Evolutionary conservation across 2,113 vertebrate genomes (phyloP), one percentile per base, ranked within the genome.

Genomic region (Phrynocephalus versicolor): DNA sequence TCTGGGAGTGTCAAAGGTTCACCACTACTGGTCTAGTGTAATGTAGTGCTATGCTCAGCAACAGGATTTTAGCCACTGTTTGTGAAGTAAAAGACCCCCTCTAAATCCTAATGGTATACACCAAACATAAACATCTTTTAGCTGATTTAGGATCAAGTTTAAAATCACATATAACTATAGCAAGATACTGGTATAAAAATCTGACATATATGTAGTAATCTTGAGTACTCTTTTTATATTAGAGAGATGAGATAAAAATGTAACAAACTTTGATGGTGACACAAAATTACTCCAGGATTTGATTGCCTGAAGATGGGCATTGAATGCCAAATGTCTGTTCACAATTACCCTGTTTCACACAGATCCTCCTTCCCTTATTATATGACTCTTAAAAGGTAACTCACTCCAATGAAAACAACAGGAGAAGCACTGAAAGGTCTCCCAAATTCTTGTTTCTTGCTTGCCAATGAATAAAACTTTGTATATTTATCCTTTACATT

Each of bases 391-490:
- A 51, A 51, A 51, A 51, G 45, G 45, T 6, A 51, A 51, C 45
- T 10, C 45, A 51, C 10, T 51, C 45, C 45, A 51, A 51, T 10
- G 5, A 10, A 51, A 51, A 51, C 45, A 51, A 51, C 10, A 51
- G 5, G 45, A 51, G 45, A 51, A 51, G 5, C 45, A 51, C 5
- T 51, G 45, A 85, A 88, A 67, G 89, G 91, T 69, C 81, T 92
- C 81, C 85, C 83, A 82, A 87, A 92, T 87, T 69, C 86, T 87
- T 79, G 70, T 81, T 78, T 74, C 64, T 91, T 18, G 0, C 84
- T 92, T 90, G 87, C 85, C 84, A 76, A 85, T 33, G 74, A 3
- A 92, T 86, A 93, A 93, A 94, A 90, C 0, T 0, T 18, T 91
- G 0, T 79, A 92, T 87, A 89, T 89, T 0, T 72, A 75, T 92